A percentile compares a stretch with the other conserved stretches of the same genome.
These are phyloP conservation scores for Microcebus murinus DNA, from an alignment of 2,113 vertebrate species.

Conservation along the genomic window DNA sequence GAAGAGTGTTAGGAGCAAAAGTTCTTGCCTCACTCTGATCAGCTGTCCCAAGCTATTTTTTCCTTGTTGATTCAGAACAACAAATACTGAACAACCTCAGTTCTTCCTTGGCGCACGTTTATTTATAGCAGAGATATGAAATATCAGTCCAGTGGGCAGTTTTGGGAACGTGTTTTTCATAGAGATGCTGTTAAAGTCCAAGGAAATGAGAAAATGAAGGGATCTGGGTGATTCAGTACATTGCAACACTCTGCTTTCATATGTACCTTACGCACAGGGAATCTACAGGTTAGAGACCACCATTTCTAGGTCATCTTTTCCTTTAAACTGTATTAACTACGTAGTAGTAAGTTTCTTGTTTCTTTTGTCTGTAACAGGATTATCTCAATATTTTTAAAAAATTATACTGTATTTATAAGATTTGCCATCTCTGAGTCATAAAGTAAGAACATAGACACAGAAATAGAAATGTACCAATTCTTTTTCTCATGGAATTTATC, in stretches of 20 bases:
- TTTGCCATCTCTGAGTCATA: neutral
- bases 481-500: neutral
- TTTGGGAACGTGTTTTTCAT: neutral
- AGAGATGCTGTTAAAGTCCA: neutral
- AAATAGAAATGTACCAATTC: neutral
- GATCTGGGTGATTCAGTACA: neutral
- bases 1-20: neutral
- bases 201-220: neutral
- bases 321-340: neutral
- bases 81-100: neutral
- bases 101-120: neutral
- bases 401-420: neutral
- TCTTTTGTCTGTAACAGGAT: neutral
- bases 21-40: neutral
- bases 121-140: neutral
- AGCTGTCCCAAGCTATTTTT: neutral
- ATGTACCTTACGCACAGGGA: neutral
- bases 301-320: neutral
- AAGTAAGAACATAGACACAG: neutral
- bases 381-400: neutral
- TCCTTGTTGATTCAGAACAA: constrained; percentile 22
- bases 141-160: neutral
- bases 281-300: neutral
- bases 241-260: neutral
- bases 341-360: neutral